Percentiles rank a stretch among this genome's conserved stretches.
Conservation (phyloP, 2,113 vertebrate species). For the Stictonetta naevosa region DNA sequence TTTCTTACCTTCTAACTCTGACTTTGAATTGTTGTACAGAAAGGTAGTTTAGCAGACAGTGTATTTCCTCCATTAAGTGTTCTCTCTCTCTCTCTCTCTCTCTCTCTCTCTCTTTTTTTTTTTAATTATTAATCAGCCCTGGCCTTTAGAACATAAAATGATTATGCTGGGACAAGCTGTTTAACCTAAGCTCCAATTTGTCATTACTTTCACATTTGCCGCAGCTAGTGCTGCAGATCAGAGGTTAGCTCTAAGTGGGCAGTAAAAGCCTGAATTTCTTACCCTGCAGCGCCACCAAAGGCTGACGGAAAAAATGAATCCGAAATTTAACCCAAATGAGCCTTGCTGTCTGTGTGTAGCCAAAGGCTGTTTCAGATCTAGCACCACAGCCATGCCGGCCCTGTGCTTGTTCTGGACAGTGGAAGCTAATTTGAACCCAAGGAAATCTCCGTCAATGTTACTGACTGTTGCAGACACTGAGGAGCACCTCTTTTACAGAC, state of each 20-base stretch:
- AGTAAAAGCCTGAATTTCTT: conserved; percentile 33
- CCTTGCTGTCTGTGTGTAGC: neutral
- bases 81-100: neutral
- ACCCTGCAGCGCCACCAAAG: conserved; percentile 68
- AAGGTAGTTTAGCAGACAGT: neutral
- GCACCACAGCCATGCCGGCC: neutral
- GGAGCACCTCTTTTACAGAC: neutral
- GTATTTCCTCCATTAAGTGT: neutral
- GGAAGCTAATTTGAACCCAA: neutral
- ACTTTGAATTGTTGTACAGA: neutral
- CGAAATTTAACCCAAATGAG: neutral
- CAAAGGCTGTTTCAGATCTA: neutral
- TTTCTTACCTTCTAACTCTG: neutral
- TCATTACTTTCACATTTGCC: conserved; percentile 31
- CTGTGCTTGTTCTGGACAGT: neutral
- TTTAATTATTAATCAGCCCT: neutral
- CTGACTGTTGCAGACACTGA: neutral
- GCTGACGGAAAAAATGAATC: neutral
- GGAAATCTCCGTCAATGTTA: neutral
- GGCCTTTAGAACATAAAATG: conserved; percentile 14
- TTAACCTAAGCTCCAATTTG: conserved; percentile 19
- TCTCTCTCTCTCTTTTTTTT: neutral
- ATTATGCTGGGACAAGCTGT: conserved; percentile 17
- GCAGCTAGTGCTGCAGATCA: conserved; percentile 1
- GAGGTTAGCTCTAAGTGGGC: neutral